A percentile compares a stretch with the other conserved stretches of the same genome.
These are phyloP conservation scores for Phalacrocorax aristotelis DNA, from an alignment of 2,113 vertebrate genomes.

Conservation along the genomic window DNA sequence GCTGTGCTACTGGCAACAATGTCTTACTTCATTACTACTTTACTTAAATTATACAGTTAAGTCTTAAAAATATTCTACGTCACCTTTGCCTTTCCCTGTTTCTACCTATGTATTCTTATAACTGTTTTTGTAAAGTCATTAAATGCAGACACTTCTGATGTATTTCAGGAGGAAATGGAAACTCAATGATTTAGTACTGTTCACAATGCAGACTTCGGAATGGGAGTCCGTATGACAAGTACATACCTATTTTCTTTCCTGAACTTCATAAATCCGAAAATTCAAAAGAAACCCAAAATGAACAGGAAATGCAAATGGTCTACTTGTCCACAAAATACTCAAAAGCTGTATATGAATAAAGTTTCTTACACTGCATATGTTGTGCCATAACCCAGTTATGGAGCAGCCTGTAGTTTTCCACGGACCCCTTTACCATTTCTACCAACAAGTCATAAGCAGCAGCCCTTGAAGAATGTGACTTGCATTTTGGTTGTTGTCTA, in stretches of 20 bases:
- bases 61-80: neutral
- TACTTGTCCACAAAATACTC: neutral
- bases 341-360: neutral
- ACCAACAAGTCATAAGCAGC: slow-evolving; percentile 96
- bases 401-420: slow-evolving; percentile 97
- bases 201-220: neutral
- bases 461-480: slow-evolving; percentile 93
- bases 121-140: neutral
- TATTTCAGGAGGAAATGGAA: neutral
- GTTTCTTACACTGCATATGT: slow-evolving; percentile 95
- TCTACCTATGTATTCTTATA: neutral
- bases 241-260: neutral
- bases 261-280: neutral
- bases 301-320: neutral
- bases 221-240: neutral
- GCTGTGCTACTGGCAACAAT: neutral
- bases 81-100: neutral
- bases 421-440: slow-evolving; percentile 95
- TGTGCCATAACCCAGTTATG: slow-evolving; percentile 99
- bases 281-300: neutral
- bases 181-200: neutral
- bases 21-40: neutral
- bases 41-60: neutral
- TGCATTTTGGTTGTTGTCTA: slow-evolving; percentile 95
- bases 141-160: neutral